Conservation (phyloP, 1,140 invertebrate species). For the Zaprionus africanus region DNA sequence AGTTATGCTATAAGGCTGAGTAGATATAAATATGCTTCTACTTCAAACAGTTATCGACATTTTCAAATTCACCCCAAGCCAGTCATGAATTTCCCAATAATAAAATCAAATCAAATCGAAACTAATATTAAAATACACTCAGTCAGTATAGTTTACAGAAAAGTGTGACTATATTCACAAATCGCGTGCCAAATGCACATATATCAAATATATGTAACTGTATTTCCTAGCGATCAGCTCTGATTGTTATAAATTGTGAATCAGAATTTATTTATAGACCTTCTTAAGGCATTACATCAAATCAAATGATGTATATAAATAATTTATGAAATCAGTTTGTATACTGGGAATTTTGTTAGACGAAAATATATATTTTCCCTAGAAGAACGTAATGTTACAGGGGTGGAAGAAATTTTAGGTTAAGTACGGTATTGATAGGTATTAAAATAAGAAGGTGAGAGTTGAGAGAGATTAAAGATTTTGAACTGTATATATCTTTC, state of each 20-base stretch:
- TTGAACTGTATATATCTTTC: no score
- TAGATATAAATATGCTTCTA: no score
- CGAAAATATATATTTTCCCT: background rate
- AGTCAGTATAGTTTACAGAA: no score
- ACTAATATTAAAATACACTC: background rate
- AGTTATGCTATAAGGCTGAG: no score
- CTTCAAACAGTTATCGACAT: no score
- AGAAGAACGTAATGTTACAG: background rate
- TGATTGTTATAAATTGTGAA: slow-evolving; percentile 1
- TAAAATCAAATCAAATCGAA: background rate
- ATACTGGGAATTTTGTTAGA: background rate
- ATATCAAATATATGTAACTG: background rate
- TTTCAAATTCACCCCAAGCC: no score
- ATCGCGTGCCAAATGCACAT: background rate
- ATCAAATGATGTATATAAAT: background rate
- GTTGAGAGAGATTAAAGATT: no score
- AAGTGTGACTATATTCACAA: background rate
- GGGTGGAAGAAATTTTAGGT: no score
- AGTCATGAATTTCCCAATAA: no score
- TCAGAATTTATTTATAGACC: background rate
- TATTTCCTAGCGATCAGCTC: background rate
- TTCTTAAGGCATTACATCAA: slow-evolving; percentile 1
- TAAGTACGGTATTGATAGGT: no score
- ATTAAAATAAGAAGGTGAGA: no score
- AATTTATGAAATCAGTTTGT: background rate